Percentiles rank a stretch among this genome's conserved stretches.
Evolutionary conservation across 2,888 invertebrate species (phyloP).

Genomic region (Hirtodrosophila confusa): DNA sequence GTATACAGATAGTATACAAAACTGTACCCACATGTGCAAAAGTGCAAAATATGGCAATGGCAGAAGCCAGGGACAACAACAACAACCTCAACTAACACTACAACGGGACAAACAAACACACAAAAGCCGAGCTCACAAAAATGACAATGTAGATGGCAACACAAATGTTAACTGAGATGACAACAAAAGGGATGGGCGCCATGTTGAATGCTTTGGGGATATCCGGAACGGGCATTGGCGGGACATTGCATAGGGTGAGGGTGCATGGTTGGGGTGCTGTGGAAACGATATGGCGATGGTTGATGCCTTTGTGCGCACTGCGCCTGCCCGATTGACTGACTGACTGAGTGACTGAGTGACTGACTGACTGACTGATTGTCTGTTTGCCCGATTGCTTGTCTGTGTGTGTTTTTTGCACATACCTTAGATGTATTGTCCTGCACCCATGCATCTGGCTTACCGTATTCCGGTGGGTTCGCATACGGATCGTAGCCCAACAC

Average conservation of each 20-base stretch:
- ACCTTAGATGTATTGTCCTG: constrained; percentile 87
- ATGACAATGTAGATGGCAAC: constrained; percentile 56
- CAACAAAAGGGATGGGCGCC: constrained; percentile 55
- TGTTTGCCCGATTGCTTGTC: constrained; percentile 40
- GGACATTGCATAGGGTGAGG: neutral
- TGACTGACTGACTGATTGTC: neutral
- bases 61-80: constrained; percentile 40
- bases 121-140: constrained; percentile 26
- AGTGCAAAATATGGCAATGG: constrained; percentile 67
- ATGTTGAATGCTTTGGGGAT: constrained; percentile 59
- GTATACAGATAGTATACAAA: constrained; percentile 4
- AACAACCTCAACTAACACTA: constrained; percentile 11
- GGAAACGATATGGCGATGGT: neutral
- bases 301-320: constrained; percentile 14
- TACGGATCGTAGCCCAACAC: constrained; percentile 97
- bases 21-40: constrained; percentile 40
- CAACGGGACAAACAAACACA: constrained; percentile 8
- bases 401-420: constrained; percentile 67
- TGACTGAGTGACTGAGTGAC: neutral
- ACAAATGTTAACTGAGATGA: constrained; percentile 46
- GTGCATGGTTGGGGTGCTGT: neutral
- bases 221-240: constrained; percentile 38
- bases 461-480: constrained; percentile 98
- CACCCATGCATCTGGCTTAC: constrained; percentile 91
- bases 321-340: constrained; percentile 31